phyloP scores from a whole-genome alignment of 2,888 invertebrate species.

The Scaeva pyrastri region DNA sequence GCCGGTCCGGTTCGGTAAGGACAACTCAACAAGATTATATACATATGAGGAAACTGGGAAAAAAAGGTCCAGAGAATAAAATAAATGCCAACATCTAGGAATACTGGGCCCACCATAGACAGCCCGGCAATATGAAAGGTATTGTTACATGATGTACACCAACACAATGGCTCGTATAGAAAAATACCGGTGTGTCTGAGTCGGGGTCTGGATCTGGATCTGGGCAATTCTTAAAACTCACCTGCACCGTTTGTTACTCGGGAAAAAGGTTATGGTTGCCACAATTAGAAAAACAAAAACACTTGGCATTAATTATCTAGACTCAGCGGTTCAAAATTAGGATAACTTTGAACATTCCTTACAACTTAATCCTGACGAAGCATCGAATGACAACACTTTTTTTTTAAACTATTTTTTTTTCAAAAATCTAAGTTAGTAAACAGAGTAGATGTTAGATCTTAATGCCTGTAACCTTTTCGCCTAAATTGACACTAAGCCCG shows the following conservation, averaged over 20 bases:
- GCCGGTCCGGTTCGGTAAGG: background rate
- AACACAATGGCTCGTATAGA: constrained; percentile 46
- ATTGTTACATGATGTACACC: constrained; percentile 63
- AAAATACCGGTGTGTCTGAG: constrained; percentile 40
- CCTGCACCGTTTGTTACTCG: constrained; percentile 11
- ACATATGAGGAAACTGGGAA: constrained; percentile 30
- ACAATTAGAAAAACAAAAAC: background rate
- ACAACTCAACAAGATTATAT: constrained; percentile 48
- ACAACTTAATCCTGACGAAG: too few species aligned
- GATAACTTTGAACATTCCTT: too few species aligned
- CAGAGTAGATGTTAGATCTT: too few species aligned
- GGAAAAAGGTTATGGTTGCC: background rate
- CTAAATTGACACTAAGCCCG: too few species aligned
- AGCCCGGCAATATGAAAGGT: constrained; percentile 62
- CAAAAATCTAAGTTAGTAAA: too few species aligned
- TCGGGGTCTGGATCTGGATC: background rate
- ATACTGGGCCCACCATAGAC: constrained; percentile 50
- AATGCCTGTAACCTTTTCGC: too few species aligned
- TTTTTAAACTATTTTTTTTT: too few species aligned
- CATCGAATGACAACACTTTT: too few species aligned
- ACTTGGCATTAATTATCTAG: too few species aligned
- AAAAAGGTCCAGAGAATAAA: constrained; percentile 68
- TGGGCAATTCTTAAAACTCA: constrained; percentile 23
- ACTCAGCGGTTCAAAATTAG: too few species aligned
- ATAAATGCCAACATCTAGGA: constrained; percentile 73